A percentile compares a stretch with the other conserved stretches of the same genome.
Evolutionary conservation across 2,113 vertebrate species (phyloP).

Genomic region (Diadophis punctatus): DNA sequence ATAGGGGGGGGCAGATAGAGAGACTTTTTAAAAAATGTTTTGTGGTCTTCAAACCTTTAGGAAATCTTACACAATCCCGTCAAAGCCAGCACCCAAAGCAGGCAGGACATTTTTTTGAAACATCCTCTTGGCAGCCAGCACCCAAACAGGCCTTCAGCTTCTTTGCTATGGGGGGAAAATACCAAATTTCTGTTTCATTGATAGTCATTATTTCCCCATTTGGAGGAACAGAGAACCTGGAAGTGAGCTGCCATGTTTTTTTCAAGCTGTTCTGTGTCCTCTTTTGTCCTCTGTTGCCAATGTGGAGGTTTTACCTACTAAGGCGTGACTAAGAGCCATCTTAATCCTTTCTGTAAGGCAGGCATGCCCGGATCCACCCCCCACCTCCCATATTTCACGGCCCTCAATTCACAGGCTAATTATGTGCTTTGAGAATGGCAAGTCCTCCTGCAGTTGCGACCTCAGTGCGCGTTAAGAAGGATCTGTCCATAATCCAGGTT

Average conservation of each 20-base stretch:
- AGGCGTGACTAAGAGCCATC: not conserved
- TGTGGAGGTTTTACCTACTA: not conserved
- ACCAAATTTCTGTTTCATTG: not conserved
- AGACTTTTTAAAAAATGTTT: not conserved
- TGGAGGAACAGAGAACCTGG: not conserved
- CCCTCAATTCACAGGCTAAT: not conserved
- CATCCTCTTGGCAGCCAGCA: not conserved
- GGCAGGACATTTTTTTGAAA: not conserved
- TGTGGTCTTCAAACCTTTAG: not conserved
- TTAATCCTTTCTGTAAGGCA: not conserved
- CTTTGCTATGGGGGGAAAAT: not conserved
- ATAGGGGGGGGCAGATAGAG: not conserved
- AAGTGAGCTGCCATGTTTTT: not conserved
- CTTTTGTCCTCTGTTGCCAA: not conserved
- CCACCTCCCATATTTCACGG: not conserved
- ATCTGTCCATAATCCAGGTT: not conserved
- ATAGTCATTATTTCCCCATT: not conserved
- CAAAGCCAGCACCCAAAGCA: not conserved
- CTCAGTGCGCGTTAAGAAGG: not conserved
- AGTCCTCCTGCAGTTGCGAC: not conserved
- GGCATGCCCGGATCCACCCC: not conserved
- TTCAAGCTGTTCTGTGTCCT: not conserved
- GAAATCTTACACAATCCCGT: not conserved
- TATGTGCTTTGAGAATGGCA: not conserved
- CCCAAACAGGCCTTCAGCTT: not conserved